Conservation (phyloP, 1,140 invertebrate genomes). For the Pachyrhynchus sulphureomaculatus region DNA sequence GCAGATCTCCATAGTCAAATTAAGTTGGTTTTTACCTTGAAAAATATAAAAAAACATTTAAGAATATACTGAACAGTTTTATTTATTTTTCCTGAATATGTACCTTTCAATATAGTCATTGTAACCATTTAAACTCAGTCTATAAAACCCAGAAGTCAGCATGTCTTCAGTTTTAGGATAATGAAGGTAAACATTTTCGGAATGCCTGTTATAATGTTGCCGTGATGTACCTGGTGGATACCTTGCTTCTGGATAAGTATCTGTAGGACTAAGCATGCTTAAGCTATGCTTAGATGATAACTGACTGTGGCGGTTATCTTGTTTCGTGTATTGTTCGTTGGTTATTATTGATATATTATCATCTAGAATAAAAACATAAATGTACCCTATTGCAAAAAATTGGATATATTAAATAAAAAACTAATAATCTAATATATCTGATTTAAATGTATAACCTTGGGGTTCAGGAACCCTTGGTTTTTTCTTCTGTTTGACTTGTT, state of each 20-base stretch:
- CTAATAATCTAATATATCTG: no score
- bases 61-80: no score
- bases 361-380: conserved; percentile 34
- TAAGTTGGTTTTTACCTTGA: no score
- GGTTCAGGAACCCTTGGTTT: conserved; percentile 46
- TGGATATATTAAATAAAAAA: no score
- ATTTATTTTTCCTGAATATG: no score
- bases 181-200: conserved; percentile 32
- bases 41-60: no score
- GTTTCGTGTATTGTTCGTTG: conserved; percentile 42
- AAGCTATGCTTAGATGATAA: conserved; percentile 41
- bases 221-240: conserved; percentile 33
- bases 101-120: conserved; percentile 45
- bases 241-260: conserved; percentile 29
- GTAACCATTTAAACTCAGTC: conserved; percentile 42
- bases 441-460: conserved; percentile 9
- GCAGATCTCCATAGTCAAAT: no score
- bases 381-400: neutral
- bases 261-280: conserved; percentile 23
- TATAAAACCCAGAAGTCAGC: conserved; percentile 39
- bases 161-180: conserved; percentile 36
- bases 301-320: conserved; percentile 44
- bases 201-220: conserved; percentile 34
- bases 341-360: conserved; percentile 41
- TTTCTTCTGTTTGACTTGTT: conserved; percentile 49